Conservation (phyloP, 2,888 invertebrate genomes). For the Encarsia formosa region DNA sequence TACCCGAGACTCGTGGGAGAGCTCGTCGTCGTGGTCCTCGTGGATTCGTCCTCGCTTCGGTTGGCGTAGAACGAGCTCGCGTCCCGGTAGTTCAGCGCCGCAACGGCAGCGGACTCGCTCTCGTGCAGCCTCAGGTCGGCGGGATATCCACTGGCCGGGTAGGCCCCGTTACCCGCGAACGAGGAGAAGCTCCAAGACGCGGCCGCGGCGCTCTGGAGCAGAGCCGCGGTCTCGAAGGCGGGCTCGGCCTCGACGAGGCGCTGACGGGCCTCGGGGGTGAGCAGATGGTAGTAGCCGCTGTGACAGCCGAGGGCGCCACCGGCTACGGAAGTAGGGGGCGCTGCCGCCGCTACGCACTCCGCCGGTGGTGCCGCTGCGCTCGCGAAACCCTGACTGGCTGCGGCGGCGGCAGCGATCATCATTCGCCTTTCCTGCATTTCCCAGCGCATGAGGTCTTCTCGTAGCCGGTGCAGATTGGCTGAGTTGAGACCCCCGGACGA, state of each 20-base stretch:
- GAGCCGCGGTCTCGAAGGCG: conserved; percentile 41
- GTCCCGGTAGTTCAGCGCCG: conserved; percentile 28
- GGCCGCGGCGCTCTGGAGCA: conserved; percentile 31
- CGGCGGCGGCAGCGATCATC: conserved; percentile 41
- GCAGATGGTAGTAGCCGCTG: conserved; percentile 46
- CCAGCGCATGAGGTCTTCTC: conserved; percentile 47
- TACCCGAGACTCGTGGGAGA: conserved; percentile 17
- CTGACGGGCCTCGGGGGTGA: conserved; percentile 41
- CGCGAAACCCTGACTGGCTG: conserved; percentile 44
- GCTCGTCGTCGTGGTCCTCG: conserved; percentile 19
- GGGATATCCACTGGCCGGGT: conserved; percentile 19
- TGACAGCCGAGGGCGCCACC: conserved; percentile 37
- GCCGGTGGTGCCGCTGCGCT: neutral
- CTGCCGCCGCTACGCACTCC: conserved; percentile 33
- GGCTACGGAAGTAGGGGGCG: conserved; percentile 52
- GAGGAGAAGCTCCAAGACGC: conserved; percentile 41
- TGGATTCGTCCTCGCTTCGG: conserved; percentile 25
- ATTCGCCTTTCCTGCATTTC: conserved; percentile 49
- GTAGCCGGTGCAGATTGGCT: conserved; percentile 43
- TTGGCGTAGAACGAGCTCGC: conserved; percentile 19
- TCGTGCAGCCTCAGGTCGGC: conserved; percentile 25
- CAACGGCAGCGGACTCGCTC: conserved; percentile 28
- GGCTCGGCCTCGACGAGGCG: conserved; percentile 34
- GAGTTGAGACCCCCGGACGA: conserved; percentile 10
- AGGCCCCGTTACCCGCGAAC: conserved; percentile 23